These are phyloP conservation scores for Zoanthus solanderi DNA, from an alignment of 92 coral and sea anemone genomes.

Conservation along the genomic window DNA sequence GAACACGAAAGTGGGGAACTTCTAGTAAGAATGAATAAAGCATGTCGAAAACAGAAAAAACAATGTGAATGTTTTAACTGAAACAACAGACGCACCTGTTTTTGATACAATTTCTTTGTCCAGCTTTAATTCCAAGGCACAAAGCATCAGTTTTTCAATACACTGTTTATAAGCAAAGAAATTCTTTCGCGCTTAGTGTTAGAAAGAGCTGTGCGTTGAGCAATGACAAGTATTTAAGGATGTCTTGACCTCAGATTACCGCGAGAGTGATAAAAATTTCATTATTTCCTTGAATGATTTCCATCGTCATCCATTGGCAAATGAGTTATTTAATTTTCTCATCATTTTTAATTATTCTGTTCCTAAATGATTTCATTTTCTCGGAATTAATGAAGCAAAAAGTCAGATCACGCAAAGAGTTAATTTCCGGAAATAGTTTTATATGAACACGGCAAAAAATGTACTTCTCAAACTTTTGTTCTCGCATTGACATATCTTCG, in stretches of 20 bases:
- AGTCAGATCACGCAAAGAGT: slow-evolving; percentile 9
- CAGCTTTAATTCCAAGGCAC: neutral
- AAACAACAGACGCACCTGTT: slow-evolving; percentile 30
- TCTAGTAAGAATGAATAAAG: slow-evolving; percentile 10
- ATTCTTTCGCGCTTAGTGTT: slow-evolving; percentile 18
- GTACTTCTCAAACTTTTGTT: neutral
- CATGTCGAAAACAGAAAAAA: neutral
- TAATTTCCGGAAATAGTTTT: neutral
- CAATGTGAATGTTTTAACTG: neutral
- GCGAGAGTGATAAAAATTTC: slow-evolving; percentile 57
- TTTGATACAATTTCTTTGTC: neutral
- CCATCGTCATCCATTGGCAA: slow-evolving; percentile 80
- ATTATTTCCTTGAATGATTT: slow-evolving; percentile 52
- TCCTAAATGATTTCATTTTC: slow-evolving; percentile 75
- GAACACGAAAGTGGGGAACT: slow-evolving; percentile 10
- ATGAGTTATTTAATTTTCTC: slow-evolving; percentile 90
- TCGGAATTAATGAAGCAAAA: slow-evolving; percentile 39
- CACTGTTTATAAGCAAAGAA: neutral
- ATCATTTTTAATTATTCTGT: slow-evolving; percentile 87
- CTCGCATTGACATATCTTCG: neutral
- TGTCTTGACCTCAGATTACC: slow-evolving; percentile 41
- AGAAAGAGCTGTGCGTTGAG: neutral
- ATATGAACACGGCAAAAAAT: neutral
- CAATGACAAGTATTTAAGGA: slow-evolving; percentile 43
- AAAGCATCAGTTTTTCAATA: neutral